phyloP scores from a whole-genome alignment of 2,888 invertebrate genomes.

The Electrophaes corylata region DNA sequence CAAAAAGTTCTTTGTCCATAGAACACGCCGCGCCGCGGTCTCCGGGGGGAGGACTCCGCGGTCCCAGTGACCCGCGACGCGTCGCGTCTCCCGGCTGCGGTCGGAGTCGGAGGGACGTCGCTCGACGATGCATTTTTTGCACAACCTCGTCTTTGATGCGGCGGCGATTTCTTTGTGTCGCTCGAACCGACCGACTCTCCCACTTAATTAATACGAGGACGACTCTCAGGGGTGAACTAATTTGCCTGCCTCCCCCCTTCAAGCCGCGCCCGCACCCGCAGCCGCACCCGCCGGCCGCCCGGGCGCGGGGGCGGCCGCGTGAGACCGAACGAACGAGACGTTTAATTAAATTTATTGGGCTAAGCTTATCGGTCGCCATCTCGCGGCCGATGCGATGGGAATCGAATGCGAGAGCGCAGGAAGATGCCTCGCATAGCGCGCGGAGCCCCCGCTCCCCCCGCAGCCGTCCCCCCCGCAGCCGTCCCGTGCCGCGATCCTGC shows the following conservation, averaged over 20 bases:
- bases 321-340: conserved; percentile 52
- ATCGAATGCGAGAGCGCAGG: conserved; percentile 61
- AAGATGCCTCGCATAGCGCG: conserved; percentile 67
- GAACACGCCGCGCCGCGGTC: not conserved
- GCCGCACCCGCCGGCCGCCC: conserved; percentile 21
- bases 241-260: conserved; percentile 62
- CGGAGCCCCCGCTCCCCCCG: conserved; percentile 38
- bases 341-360: conserved; percentile 80
- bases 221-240: conserved; percentile 68
- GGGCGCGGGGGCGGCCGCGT: conserved; percentile 15
- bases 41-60: conserved; percentile 22
- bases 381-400: conserved; percentile 64
- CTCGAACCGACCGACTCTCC: conserved; percentile 44
- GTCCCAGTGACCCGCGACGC: conserved; percentile 29
- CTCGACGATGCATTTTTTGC: conserved; percentile 46
- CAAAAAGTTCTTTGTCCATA: conserved; percentile 27
- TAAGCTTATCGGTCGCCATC: conserved; percentile 70
- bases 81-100: too few species aligned
- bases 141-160: conserved; percentile 40
- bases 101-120: conserved; percentile 11
- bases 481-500: conserved; percentile 26
- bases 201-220: conserved; percentile 71
- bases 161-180: conserved; percentile 55
- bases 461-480: conserved; percentile 55
- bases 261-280: too few species aligned